A percentile compares a stretch with the other conserved stretches of the same genome.
Evolutionary conservation across 2,113 vertebrate genomes (phyloP).

Genomic region (Oriolus oriolus): DNA sequence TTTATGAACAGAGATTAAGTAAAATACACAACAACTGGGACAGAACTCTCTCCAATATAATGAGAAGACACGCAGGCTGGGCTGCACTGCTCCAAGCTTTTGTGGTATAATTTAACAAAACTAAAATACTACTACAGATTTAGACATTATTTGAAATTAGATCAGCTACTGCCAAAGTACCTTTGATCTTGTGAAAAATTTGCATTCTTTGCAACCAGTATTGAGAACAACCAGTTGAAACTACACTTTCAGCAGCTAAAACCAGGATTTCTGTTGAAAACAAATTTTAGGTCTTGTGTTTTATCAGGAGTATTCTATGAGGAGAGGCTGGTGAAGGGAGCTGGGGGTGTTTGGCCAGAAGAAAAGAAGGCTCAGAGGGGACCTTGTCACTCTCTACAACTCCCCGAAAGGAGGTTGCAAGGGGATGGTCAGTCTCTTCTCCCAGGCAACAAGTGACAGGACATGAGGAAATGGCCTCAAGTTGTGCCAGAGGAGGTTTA

Average conservation of each 20-base stretch:
- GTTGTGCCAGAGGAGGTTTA: not conserved
- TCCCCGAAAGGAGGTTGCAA: not conserved
- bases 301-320: accelerated
- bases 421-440: not conserved
- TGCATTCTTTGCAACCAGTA: not conserved
- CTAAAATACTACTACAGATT: not conserved
- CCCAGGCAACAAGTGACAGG: not conserved
- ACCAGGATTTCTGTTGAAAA: not conserved
- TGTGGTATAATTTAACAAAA: not conserved
- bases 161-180: not conserved
- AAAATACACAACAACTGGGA: not conserved
- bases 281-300: not conserved
- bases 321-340: not conserved
- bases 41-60: not conserved
- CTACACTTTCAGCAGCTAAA: not conserved
- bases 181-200: not conserved
- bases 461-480: not conserved
- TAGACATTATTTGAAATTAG: not conserved
- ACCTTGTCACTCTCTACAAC: not conserved
- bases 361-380: not conserved
- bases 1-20: not conserved
- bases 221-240: not conserved
- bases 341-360: not conserved
- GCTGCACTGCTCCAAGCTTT: not conserved
- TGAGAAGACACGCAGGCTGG: not conserved